Evolutionary conservation across 2,113 vertebrate species (phyloP), one percentile per base, ranked within the genome.

Genomic region (Agelaius tricolor): DNA sequence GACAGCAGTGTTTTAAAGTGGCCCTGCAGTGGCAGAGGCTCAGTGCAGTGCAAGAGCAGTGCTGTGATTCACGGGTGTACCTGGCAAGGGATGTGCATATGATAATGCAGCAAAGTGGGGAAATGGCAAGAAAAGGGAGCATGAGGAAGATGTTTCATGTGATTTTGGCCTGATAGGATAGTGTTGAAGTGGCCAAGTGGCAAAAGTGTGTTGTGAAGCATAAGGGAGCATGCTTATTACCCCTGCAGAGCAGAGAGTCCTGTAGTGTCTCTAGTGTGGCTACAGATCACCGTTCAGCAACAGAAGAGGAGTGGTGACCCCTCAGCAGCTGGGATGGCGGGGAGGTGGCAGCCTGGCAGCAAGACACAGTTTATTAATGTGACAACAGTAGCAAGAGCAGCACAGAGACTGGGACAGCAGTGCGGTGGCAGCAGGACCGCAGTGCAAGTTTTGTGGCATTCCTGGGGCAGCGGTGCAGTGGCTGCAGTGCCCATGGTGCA

Each of bases 311-410:
- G 59, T 43, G 49, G 58, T 13, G 35, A 63, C 61, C 15, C 43
- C 37, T 47, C 1, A 0, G 51, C 67, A 59, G 63, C 68, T 9
- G 28, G 35, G 44, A 20, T 63, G 80, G 67, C 0, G 0, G 37
- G 12, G 67, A 65, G 47, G 46, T 65, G 76, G 47, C 72, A 93
- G 67, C n/a, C 73, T 55, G 79, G 49, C 37, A 52, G 61, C 27
- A 82, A 72, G 43, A 75, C n/a, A 13, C 27, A 7, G 44, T 79
- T 87, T 54, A 24, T 61, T 68, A 12, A 9, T 6, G 28, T 87
- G 57, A 39, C 46, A 71, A 35, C 72, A 69, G 35, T 6, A 68
- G 44, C 41, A 67, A 39, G 24, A 77, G 82, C 91, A 81, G 76
- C 47, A 49, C 62, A 68, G 91, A 15, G 86, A 33, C 13, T 3